These are phyloP conservation scores for Orchesellides sinensis DNA, from an alignment of 2,888 invertebrate genomes.

Conservation along the genomic window DNA sequence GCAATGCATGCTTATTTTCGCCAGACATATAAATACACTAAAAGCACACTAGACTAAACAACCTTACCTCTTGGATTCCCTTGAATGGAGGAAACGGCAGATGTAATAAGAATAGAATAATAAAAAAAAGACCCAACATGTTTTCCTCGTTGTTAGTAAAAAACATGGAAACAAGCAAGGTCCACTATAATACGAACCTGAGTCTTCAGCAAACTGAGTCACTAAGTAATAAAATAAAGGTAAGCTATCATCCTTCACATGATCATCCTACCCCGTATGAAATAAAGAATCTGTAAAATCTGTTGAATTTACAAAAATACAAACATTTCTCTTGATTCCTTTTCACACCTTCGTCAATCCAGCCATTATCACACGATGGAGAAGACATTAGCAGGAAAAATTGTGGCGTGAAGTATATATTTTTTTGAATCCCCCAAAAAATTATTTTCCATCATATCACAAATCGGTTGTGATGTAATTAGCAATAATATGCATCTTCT, in stretches of 20 bases:
- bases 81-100: slow-evolving; percentile 11
- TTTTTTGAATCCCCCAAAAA: not conserved
- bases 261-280: too few relatives aligned
- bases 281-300: too few relatives aligned
- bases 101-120: not conserved
- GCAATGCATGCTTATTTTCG: not conserved
- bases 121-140: not conserved
- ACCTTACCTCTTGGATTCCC: not conserved
- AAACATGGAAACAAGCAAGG: too few relatives aligned
- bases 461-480: slow-evolving; percentile 22
- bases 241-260: not conserved
- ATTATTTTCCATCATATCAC: not conserved
- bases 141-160: not conserved
- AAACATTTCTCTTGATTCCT: not conserved
- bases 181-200: too few relatives aligned
- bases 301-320: too few relatives aligned
- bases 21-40: too few relatives aligned
- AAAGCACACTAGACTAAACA: too few relatives aligned
- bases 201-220: too few relatives aligned
- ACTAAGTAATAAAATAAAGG: not conserved
- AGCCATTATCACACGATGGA: not conserved
- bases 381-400: too few relatives aligned
- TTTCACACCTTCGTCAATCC: not conserved
- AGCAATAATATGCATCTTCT: slow-evolving; percentile 40
- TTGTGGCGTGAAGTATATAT: too few relatives aligned